Evolutionary conservation across 2,888 invertebrate genomes (phyloP).

Genomic region (Sthenelais limicola): DNA sequence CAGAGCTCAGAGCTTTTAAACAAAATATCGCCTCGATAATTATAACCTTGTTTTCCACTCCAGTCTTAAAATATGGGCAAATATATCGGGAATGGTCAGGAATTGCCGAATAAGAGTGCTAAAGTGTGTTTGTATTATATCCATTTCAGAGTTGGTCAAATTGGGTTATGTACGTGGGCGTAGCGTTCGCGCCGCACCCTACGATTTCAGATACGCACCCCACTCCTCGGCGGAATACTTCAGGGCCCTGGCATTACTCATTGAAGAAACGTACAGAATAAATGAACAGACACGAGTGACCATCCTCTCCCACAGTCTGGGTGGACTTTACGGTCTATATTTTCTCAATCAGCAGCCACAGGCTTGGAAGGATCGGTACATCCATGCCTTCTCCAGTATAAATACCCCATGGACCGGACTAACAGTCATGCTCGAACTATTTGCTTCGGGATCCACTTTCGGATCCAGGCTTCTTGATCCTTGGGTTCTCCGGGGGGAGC

Average conservation of each 20-base stretch:
- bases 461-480: conserved; percentile 9
- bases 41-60: no score
- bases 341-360: conserved; percentile 83
- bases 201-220: conserved; percentile 44
- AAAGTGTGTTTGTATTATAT: not conserved
- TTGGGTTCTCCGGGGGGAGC: conserved; percentile 28
- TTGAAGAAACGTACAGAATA: conserved; percentile 84
- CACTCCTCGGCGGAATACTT: conserved; percentile 78
- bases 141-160: conserved; percentile 1
- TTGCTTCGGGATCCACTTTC: conserved; percentile 14
- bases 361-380: conserved; percentile 57
- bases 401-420: conserved; percentile 38
- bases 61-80: no score
- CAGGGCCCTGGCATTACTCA: conserved; percentile 80
- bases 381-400: conserved; percentile 72
- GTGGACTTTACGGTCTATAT: conserved; percentile 87
- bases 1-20: no score
- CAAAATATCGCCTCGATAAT: no score
- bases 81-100: no score
- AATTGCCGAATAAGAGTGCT: no score
- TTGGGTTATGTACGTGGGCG: conserved; percentile 30
- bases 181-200: conserved; percentile 37
- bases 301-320: conserved; percentile 93
- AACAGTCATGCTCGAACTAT: not conserved
- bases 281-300: conserved; percentile 85